phyloP scores from a whole-genome alignment of 1,140 invertebrate species.

The Epicauta chinensis region DNA sequence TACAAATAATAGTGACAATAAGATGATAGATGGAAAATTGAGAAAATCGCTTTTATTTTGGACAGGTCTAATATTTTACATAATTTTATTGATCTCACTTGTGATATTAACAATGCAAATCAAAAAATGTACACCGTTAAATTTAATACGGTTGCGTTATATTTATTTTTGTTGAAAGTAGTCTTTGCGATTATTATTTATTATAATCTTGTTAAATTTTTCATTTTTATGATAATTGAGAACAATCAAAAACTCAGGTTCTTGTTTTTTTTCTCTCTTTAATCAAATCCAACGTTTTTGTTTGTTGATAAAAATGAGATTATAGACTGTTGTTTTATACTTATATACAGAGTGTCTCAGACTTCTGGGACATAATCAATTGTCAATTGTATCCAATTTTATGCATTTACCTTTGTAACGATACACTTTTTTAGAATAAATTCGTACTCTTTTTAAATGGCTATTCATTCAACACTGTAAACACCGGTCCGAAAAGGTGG shows the following conservation, averaged over 20 bases:
- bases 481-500: too few relatives aligned
- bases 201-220: too few relatives aligned
- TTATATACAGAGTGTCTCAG: background rate
- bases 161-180: slow-evolving; percentile 26
- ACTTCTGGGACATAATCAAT: too few relatives aligned
- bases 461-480: too few relatives aligned
- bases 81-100: slow-evolving; percentile 25
- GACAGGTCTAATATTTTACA: slow-evolving; percentile 21
- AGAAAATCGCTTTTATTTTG: slow-evolving; percentile 21
- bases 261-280: too few relatives aligned
- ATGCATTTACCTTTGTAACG: too few relatives aligned
- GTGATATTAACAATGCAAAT: slow-evolving; percentile 30
- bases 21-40: background rate
- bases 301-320: background rate
- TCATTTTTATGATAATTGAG: too few relatives aligned
- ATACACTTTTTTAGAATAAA: too few relatives aligned
- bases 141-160: slow-evolving; percentile 19
- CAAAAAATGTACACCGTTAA: slow-evolving; percentile 28
- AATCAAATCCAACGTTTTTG: too few relatives aligned
- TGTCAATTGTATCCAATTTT: too few relatives aligned
- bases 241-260: too few relatives aligned
- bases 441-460: too few relatives aligned
- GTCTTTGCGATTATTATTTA: background rate
- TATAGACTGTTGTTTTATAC: background rate
- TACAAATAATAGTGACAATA: background rate